Conservation (phyloP, 2,113 vertebrate species). For the Bambusicola thoracicus region DNA sequence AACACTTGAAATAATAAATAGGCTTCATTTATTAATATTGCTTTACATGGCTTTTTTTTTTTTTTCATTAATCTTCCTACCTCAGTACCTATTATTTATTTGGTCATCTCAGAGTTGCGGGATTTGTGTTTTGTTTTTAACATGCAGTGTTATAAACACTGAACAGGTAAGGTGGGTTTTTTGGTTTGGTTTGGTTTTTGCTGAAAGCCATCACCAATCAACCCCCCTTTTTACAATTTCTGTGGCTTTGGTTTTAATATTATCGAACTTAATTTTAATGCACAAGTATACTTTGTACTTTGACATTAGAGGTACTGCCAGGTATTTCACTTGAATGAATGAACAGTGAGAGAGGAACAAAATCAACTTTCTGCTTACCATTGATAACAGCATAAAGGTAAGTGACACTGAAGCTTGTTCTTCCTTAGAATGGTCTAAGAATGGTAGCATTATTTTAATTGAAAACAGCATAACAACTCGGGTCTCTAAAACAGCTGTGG, state of each 20-base stretch:
- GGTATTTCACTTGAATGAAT: neutral
- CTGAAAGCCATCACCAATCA: neutral
- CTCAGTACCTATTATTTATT: neutral
- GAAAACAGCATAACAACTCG: neutral
- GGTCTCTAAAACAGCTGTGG: no score
- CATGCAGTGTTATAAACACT: neutral
- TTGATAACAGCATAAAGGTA: neutral
- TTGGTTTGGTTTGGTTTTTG: neutral
- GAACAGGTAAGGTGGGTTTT: no score
- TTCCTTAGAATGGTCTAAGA: neutral
- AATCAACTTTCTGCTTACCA: neutral
- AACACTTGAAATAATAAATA: conserved; percentile 92
- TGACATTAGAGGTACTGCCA: neutral
- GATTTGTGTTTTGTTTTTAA: neutral
- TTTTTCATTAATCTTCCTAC: conserved; percentile 17
- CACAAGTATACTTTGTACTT: neutral
- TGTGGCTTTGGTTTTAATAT: neutral
- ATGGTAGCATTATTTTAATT: neutral
- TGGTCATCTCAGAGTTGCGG: neutral
- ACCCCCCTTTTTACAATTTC: neutral
- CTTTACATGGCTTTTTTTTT: conserved; percentile 70
- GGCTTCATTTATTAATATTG: conserved; percentile 84
- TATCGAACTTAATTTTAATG: neutral
- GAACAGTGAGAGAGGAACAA: neutral
- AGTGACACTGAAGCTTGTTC: neutral